These are phyloP conservation scores for Corythoichthys intestinalis DNA, from an alignment of 2,113 vertebrate species.

Conservation along the genomic window DNA sequence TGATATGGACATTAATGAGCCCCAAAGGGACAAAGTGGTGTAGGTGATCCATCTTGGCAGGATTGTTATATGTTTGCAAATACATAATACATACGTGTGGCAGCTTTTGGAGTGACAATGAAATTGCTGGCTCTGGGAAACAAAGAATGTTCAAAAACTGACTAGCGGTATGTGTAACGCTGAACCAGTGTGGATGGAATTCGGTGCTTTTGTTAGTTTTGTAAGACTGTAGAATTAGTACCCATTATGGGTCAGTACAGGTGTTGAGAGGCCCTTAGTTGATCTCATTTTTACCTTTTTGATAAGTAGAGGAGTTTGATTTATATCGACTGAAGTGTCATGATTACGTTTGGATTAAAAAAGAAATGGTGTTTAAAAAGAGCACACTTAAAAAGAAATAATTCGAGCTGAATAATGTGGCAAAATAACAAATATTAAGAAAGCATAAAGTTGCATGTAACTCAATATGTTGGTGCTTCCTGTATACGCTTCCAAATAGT, in stretches of 20 bases:
- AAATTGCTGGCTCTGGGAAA: constrained; percentile 32
- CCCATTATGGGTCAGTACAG: neutral
- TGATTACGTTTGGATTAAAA: constrained; percentile 21
- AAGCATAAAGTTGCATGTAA: neutral
- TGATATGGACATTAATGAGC: constrained; percentile 63
- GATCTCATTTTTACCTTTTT: constrained; percentile 26
- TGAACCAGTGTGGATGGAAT: constrained; percentile 5
- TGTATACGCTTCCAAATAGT: neutral
- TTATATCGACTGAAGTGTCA: constrained; percentile 11
- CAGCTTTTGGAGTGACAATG: constrained; percentile 28
- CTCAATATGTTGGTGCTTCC: constrained; percentile 3
- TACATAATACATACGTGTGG: constrained; percentile 42
- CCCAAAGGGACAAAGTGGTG: constrained; percentile 42
- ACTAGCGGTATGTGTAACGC: constrained; percentile 18
- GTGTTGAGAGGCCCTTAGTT: neutral
- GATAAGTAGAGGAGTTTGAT: constrained; percentile 10
- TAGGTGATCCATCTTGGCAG: constrained; percentile 52
- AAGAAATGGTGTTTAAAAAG: constrained; percentile 21
- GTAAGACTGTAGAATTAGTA: neutral
- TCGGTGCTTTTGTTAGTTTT: constrained; percentile 2
- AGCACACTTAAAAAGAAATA: constrained; percentile 10
- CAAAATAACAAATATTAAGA: neutral
- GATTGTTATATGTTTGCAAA: constrained; percentile 39
- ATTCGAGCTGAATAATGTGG: constrained; percentile 1
- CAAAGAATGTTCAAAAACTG: constrained; percentile 18